These are phyloP conservation scores for Paralvinella palmiformis DNA, from an alignment of 1,140 invertebrate genomes.

Conservation along the genomic window DNA sequence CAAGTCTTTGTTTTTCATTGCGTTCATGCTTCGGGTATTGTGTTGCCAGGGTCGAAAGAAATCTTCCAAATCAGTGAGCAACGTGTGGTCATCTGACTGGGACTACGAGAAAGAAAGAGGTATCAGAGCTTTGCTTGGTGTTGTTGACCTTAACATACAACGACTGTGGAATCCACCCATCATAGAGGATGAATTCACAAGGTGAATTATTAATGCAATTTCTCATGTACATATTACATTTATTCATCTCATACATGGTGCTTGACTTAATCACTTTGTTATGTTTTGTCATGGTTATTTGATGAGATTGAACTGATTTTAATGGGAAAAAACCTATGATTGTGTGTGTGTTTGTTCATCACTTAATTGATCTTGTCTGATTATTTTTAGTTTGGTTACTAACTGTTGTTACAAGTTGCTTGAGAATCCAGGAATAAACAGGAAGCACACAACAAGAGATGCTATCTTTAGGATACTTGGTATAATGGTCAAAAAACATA, in stretches of 20 bases:
- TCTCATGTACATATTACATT: not conserved
- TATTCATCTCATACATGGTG: slow-evolving; percentile 2
- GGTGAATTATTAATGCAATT: slow-evolving; percentile 52
- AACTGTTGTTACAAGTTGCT: slow-evolving; percentile 70
- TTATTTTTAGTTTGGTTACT: slow-evolving; percentile 58
- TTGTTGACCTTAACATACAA: slow-evolving; percentile 64
- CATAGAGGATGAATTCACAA: slow-evolving; percentile 76
- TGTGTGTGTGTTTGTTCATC: too few species aligned
- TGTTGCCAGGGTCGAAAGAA: slow-evolving; percentile 35
- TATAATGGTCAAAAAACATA: slow-evolving; percentile 72
- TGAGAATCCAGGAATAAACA: slow-evolving; percentile 58
- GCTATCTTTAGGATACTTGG: slow-evolving; percentile 72
- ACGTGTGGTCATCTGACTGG: slow-evolving; percentile 53
- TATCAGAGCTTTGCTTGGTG: slow-evolving; percentile 59
- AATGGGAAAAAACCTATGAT: too few species aligned
- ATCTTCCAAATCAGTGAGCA: slow-evolving; percentile 25
- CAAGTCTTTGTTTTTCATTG: too few species aligned
- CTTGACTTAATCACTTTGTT: not conserved
- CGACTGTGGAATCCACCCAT: slow-evolving; percentile 75
- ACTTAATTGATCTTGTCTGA: slow-evolving; percentile 5
- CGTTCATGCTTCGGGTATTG: too few species aligned
- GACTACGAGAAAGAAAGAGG: slow-evolving; percentile 56
- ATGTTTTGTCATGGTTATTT: not conserved
- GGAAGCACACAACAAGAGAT: slow-evolving; percentile 62
- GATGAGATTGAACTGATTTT: too few species aligned